Base-by-base conservation (phyloP, 2,888 invertebrate genomes). In the Parnassius orleans region DNA sequence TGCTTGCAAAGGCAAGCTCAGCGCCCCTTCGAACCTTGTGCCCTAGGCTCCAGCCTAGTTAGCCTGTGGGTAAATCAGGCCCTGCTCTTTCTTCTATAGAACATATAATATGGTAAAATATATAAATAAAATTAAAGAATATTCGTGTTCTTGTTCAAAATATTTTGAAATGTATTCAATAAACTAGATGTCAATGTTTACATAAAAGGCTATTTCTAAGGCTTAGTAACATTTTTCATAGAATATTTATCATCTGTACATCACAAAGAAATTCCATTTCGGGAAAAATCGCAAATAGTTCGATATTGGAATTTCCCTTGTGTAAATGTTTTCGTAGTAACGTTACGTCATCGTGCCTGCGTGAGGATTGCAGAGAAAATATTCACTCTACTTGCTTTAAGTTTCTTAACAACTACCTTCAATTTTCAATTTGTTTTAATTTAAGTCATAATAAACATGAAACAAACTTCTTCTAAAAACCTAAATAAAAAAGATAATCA, bases 271-370 rank as follows among this genome's bases (percentile, higher is more conserved):
- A 87, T 87, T 86, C 86, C 81, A 86, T 89, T 85, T 84, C 79
- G 86, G 83, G 79, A 80, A 85, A 87, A 87, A 77, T 83, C 80
- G 83, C 87, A 86, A 88, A 87, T 87, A 89, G 87, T 90, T 89
- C 84, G 88, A 88, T 83, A 84, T 88, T 86, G 84, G 88, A 85
- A 89, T 89, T 89, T 90, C 87, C 87, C 89, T 71, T 84, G 89
- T 86, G 89, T 87, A 89, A 89, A 89, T 88, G 84, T 89, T 89
- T 86, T 87, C 86, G 86, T 83, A 80, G 80, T 76, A 72, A 54
- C 50, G 53, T 60, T 60, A 75, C 79, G 81, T 79, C 75, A 73
- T 76, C 59, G 59, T 63, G 53, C 59, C 63, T 63, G 60, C 69
- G 77, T 79, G 79, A 76, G 76, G 75, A 78, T 78, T 86, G 84